phyloP scores from a whole-genome alignment of 2,888 invertebrate genomes.

The Mellilla xanthometata region DNA sequence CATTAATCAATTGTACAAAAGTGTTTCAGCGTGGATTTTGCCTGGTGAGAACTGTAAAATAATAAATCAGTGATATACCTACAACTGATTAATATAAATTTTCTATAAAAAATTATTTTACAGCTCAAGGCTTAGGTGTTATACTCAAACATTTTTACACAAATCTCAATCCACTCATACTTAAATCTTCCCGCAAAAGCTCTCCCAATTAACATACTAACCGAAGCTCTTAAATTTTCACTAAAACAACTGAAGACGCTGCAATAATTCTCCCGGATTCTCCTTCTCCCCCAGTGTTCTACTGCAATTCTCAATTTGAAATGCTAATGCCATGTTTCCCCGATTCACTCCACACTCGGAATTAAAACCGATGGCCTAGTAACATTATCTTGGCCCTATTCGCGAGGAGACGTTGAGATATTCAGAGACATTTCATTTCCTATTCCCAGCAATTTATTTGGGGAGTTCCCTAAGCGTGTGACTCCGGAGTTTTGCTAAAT shows the following conservation, averaged over 20 bases:
- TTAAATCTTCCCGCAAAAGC: no score
- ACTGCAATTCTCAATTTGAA: constrained; percentile 40
- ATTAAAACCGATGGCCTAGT: constrained; percentile 51
- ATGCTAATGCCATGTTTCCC: constrained; percentile 53
- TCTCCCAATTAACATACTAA: no score
- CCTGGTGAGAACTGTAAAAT: no score
- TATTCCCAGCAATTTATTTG: constrained; percentile 31
- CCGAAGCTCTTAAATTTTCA: background rate
- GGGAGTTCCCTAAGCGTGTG: constrained; percentile 25
- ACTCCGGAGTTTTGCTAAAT: constrained; percentile 27
- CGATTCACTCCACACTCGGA: constrained; percentile 43
- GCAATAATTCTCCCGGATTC: no score
- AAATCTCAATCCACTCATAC: no score
- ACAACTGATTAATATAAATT: no score
- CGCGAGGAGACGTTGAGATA: constrained; percentile 30
- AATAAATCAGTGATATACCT: no score
- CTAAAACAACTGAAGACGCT: background rate
- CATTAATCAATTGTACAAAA: constrained; percentile 14
- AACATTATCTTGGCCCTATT: constrained; percentile 41
- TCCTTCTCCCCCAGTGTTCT: background rate
- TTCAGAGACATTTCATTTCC: constrained; percentile 35
- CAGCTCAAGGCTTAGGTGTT: no score
- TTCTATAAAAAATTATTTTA: no score
- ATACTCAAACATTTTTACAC: no score
- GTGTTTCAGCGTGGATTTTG: constrained; percentile 1